Conservation (phyloP, 2,797 vertebrate genomes). For the Leptodactylus fallax region DNA sequence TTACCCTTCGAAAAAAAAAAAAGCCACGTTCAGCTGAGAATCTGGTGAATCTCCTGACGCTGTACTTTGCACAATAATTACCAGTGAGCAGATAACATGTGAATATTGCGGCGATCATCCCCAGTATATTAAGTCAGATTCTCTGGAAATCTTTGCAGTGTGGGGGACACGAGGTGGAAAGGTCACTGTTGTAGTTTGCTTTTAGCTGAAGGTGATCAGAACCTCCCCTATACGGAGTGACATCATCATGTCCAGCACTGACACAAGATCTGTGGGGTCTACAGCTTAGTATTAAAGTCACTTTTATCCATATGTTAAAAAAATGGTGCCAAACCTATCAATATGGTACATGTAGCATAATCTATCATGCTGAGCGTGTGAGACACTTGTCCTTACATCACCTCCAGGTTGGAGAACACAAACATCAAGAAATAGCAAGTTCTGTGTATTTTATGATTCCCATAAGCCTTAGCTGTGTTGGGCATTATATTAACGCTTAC, state of each 20-base stretch:
- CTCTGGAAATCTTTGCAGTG: not conserved
- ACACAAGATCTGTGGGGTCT: too few relatives aligned
- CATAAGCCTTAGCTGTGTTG: too few relatives aligned
- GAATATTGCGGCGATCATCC: not conserved
- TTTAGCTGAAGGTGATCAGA: not conserved
- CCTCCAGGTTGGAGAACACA: too few relatives aligned
- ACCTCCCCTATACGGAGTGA: not conserved
- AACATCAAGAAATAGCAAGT: too few relatives aligned
- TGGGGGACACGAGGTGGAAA: not conserved
- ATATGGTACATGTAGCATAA: too few relatives aligned
- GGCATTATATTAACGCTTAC: not conserved
- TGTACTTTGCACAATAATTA: conserved; percentile 1
- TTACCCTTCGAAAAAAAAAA: conserved; percentile 39
- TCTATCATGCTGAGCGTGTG: too few relatives aligned
- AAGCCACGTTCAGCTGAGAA: conserved; percentile 22
- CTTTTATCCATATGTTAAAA: too few relatives aligned
- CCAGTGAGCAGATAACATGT: not conserved
- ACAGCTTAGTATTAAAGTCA: too few relatives aligned
- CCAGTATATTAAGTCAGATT: not conserved
- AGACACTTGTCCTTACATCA: too few relatives aligned
- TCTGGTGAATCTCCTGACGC: too few relatives aligned
- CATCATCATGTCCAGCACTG: not conserved
- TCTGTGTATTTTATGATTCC: too few relatives aligned
- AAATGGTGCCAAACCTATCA: too few relatives aligned
- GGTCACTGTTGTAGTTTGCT: not conserved